These are phyloP conservation scores for Microplitis mediator DNA, from an alignment of 1,140 invertebrate species.

Conservation along the genomic window DNA sequence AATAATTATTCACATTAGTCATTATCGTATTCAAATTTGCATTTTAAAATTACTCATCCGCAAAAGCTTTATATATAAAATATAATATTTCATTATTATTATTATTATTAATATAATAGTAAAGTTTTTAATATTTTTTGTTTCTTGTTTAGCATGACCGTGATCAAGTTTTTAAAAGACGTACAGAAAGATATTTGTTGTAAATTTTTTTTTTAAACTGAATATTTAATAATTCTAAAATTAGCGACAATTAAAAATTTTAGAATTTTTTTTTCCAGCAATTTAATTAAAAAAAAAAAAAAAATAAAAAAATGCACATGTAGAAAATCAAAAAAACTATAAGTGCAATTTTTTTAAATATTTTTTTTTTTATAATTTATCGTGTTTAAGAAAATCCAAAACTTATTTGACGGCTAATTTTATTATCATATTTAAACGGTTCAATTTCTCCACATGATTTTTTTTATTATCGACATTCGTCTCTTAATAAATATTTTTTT, in stretches of 20 bases:
- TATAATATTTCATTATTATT: conserved; percentile 23
- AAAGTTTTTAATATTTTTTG: neutral
- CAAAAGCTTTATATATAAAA: conserved; percentile 32
- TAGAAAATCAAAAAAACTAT: no score
- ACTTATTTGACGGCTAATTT: neutral
- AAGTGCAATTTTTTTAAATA: no score
- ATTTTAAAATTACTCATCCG: conserved; percentile 18
- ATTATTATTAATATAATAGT: conserved; percentile 8
- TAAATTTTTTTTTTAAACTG: neutral
- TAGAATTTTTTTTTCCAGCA: no score
- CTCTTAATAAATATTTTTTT: neutral
- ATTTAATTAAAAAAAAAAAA: no score
- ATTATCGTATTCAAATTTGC: conserved; percentile 21
- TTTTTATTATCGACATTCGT: neutral
- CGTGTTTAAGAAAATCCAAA: no score
- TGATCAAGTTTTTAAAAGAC: neutral
- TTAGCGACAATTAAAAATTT: no score
- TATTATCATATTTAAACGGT: neutral
- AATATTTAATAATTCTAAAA: neutral
- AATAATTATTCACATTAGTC: neutral
- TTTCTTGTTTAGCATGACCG: no score
- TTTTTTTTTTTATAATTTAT: no score
- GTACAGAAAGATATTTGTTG: neutral
- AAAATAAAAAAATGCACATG: no score
- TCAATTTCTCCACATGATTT: conserved; percentile 1